phyloP scores from a whole-genome alignment of 92 coral and sea anemone genomes.

The Desmophyllum pertusum region DNA sequence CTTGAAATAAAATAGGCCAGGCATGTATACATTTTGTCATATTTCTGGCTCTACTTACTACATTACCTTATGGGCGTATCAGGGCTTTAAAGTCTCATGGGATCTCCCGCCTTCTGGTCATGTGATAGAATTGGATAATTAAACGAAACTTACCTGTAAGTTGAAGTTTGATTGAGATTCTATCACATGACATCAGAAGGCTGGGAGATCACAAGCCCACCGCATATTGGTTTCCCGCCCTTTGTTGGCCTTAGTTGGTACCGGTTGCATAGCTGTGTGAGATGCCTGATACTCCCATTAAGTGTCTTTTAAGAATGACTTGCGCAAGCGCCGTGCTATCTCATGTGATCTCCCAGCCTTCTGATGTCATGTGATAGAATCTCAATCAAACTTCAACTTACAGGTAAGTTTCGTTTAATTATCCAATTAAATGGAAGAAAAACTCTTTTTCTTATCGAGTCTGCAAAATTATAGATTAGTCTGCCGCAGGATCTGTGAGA shows the following conservation, averaged over 20 bases:
- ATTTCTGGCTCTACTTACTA: not conserved
- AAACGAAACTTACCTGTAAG: conserved; percentile 56
- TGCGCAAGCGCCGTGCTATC: no score
- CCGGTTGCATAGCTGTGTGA: no score
- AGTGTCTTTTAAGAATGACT: no score
- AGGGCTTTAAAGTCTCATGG: conserved; percentile 59
- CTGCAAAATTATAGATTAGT: no score
- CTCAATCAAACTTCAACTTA: conserved; percentile 54
- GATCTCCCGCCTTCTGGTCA: conserved; percentile 54
- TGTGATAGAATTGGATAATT: conserved; percentile 43
- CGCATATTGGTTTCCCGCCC: conserved; percentile 7
- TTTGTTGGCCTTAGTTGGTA: no score
- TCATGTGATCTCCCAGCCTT: conserved; percentile 46
- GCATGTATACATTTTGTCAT: not conserved
- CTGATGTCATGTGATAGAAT: conserved; percentile 63
- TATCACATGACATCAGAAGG: conserved; percentile 55
- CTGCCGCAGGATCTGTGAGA: no score
- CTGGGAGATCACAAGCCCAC: conserved; percentile 54
- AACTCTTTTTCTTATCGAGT: no score
- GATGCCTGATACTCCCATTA: no score
- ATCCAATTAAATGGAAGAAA: no score
- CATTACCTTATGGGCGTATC: conserved; percentile 6
- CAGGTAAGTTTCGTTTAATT: conserved; percentile 57
- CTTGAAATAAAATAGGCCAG: not conserved
- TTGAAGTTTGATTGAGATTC: conserved; percentile 60